Evolutionary conservation across 2,888 invertebrate species (phyloP), one percentile per base, ranked within the genome.

Genomic region (Micoletzkya japonica): DNA sequence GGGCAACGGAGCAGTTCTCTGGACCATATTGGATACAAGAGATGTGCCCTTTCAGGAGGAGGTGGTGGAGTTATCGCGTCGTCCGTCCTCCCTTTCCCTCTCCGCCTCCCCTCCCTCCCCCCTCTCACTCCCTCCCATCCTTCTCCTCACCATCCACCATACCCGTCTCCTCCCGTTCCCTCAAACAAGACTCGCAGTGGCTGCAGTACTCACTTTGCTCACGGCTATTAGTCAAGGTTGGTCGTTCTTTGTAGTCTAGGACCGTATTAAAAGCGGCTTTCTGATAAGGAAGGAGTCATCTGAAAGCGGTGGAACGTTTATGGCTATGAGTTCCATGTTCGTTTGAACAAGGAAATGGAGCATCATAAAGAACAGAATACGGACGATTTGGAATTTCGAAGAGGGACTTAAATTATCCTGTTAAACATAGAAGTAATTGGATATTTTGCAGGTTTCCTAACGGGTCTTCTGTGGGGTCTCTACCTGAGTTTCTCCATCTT

Each of bases 391-490:
- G 56, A 17, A 54, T 24, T 17, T 54, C n/a, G 24, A 10, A 10
- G n/a, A 20, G 7, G 17, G 26, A 54, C 10, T 17, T 20, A 24
- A 7, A 7, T 10, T 26, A 24, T 24, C 24, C 26, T 54, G 10
- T n/a, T n/a, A n/a, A n/a, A n/a, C n/a, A n/a, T 36, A 0, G 1
- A 26, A 2, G 7, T 39, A 39, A 14, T 59, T 26, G 4, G n/a
- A 39, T 59, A 1, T 10, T 34, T 34, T 50, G 32, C 54, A 77
- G 81, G 75, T 2, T 83, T 83, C 61, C 32, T 81, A 26, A 74
- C 76, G 14, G 83, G 83, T 6, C 24, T 83, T 17, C 50, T 81
- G 14, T 81, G 80, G 78, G 83, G 83, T 32, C 61, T 83, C 52
- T 83, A 83, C 70, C 39, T 80, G 4, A 79, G 82, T 4, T 68